These are phyloP conservation scores for Neosalanx taihuensis DNA, from an alignment of 2,797 vertebrate genomes.

Conservation along the genomic window DNA sequence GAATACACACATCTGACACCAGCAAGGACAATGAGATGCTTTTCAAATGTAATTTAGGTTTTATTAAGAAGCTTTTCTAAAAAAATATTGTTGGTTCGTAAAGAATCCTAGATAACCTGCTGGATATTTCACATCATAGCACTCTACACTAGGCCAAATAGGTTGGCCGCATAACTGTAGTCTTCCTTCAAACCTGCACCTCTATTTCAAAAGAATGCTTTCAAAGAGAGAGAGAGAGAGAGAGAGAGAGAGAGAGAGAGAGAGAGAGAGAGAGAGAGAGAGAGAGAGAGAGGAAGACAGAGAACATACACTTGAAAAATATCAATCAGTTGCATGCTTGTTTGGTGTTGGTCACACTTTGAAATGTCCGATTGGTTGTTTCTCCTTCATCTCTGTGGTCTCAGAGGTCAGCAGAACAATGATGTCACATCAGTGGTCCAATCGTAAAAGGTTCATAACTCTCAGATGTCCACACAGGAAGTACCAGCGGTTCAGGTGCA, in stretches of 20 bases:
- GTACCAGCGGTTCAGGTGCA: background rate
- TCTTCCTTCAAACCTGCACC: slow-evolving; percentile 55
- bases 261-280: slow-evolving; percentile 27
- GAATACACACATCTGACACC: too few species aligned
- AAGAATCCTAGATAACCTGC: slow-evolving; percentile 62
- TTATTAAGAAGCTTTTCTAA: slow-evolving; percentile 76
- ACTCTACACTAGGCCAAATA: slow-evolving; percentile 58
- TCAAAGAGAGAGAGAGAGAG: slow-evolving; percentile 17
- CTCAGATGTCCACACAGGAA: background rate
- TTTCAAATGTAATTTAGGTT: slow-evolving; percentile 60
- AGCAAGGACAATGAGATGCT: background rate
- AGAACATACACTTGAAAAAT: slow-evolving; percentile 37
- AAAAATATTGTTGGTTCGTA: slow-evolving; percentile 77
- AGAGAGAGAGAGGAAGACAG: slow-evolving; percentile 20
- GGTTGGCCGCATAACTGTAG: slow-evolving; percentile 30
- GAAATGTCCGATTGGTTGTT: slow-evolving; percentile 37
- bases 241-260: slow-evolving; percentile 32
- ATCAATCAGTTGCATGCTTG: slow-evolving; percentile 59
- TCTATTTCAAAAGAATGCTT: slow-evolving; percentile 38
- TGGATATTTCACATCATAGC: slow-evolving; percentile 58
- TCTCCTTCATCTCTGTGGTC: slow-evolving; percentile 32
- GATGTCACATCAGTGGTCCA: background rate
- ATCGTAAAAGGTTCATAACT: too few species aligned
- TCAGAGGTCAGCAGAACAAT: slow-evolving; percentile 37
- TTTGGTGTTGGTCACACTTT: slow-evolving; percentile 54